Conservation (phyloP, 2,113 vertebrate genomes). For the Syrrhaptes paradoxus region DNA sequence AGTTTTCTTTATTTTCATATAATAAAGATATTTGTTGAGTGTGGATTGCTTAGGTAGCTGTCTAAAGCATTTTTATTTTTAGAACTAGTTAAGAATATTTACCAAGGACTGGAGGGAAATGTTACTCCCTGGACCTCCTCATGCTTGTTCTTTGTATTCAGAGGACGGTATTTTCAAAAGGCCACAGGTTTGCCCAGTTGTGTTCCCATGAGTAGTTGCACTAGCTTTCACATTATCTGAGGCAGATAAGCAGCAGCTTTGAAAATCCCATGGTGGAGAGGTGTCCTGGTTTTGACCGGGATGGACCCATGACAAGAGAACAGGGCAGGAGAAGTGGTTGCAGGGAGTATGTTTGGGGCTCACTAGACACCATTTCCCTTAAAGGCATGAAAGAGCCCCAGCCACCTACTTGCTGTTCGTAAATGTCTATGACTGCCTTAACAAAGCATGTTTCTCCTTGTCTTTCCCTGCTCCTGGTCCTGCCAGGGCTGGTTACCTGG, state of each 20-base stretch:
- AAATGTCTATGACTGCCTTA: neutral
- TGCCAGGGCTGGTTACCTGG: neutral
- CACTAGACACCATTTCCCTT: neutral
- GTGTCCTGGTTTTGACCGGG: too few relatives aligned
- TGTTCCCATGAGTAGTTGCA: neutral
- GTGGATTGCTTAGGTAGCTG: constrained; percentile 40
- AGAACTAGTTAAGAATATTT: constrained; percentile 2
- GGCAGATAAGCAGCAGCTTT: neutral
- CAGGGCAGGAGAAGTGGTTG: neutral
- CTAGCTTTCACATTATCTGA: neutral
- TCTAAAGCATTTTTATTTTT: constrained; percentile 48
- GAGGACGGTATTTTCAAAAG: neutral
- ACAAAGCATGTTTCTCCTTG: neutral
- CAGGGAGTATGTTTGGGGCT: neutral
- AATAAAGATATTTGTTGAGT: constrained; percentile 35
- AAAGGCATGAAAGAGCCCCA: neutral
- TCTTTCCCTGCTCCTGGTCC: neutral
- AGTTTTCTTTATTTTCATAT: constrained; percentile 28
- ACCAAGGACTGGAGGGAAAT: neutral
- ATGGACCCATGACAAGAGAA: too few relatives aligned
- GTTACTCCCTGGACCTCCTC: neutral
- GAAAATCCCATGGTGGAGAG: neutral
- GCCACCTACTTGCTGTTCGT: neutral
- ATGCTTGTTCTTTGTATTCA: neutral
- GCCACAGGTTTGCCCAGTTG: neutral